Evolutionary conservation across 2,113 vertebrate genomes (phyloP).

Genomic region (Eublepharis macularius): DNA sequence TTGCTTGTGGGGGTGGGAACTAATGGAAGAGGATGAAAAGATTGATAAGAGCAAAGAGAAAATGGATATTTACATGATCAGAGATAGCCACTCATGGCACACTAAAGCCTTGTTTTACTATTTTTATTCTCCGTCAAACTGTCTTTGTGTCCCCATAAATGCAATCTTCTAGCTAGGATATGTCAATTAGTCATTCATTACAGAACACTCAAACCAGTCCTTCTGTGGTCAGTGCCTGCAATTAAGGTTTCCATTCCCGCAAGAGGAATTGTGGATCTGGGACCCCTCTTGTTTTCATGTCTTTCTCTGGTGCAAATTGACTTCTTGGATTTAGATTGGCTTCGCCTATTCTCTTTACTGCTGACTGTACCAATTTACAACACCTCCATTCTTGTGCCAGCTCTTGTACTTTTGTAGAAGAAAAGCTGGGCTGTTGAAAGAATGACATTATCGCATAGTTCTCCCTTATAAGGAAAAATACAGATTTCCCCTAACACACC

Average conservation of each 20-base stretch:
- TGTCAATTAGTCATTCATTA: constrained; percentile 3
- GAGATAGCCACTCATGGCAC: neutral
- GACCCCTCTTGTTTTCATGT: neutral
- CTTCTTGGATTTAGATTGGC: neutral
- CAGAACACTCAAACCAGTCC: neutral
- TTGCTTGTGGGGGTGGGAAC: no score
- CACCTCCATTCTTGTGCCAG: neutral
- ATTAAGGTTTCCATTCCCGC: neutral
- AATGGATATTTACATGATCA: neutral
- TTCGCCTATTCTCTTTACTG: neutral
- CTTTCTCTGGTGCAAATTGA: constrained; percentile 7
- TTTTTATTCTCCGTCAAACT: neutral
- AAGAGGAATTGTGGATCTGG: neutral
- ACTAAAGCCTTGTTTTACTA: neutral
- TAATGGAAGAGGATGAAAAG: neutral
- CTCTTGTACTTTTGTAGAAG: neutral
- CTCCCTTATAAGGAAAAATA: neutral
- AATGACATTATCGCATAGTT: neutral
- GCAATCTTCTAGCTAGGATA: neutral
- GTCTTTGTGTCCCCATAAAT: neutral
- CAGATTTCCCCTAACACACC: neutral
- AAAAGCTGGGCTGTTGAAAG: neutral
- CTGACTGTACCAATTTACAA: constrained; percentile 5
- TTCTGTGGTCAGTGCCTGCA: neutral
- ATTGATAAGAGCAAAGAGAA: neutral